Evolutionary conservation across 2,113 vertebrate genomes (phyloP).

Genomic region (Hypomesus transpacificus): DNA sequence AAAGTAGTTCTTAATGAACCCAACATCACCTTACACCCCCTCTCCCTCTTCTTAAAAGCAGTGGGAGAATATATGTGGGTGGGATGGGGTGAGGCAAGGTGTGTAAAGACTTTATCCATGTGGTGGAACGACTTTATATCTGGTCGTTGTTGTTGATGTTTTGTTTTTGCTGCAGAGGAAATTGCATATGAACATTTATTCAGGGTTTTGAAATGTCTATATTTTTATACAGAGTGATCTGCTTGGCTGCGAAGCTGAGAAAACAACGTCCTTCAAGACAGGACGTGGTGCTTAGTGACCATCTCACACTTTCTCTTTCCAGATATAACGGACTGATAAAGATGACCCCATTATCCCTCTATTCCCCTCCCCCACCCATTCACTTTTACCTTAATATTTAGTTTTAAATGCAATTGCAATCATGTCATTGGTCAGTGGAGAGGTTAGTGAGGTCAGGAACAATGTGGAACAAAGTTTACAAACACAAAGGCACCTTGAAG

Average conservation of each 20-base stretch:
- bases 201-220: slow-evolving; percentile 75
- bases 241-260: slow-evolving; percentile 67
- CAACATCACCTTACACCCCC: slow-evolving; percentile 1
- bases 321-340: slow-evolving; percentile 38
- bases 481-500: slow-evolving; percentile 51
- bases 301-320: slow-evolving; percentile 54
- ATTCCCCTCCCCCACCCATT: slow-evolving; percentile 54
- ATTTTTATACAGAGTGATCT: slow-evolving; percentile 75
- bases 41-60: slow-evolving; percentile 24
- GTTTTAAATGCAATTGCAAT: slow-evolving; percentile 42
- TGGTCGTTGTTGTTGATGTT: slow-evolving; percentile 34
- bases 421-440: slow-evolving; percentile 37
- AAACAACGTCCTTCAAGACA: slow-evolving; percentile 60
- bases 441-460: slow-evolving; percentile 31
- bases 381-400: slow-evolving; percentile 48
- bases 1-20: slow-evolving; percentile 46
- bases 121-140: slow-evolving; percentile 61
- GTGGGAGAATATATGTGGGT: slow-evolving; percentile 44
- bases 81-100: slow-evolving; percentile 41
- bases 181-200: slow-evolving; percentile 68
- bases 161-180: slow-evolving; percentile 61
- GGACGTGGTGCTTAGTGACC: slow-evolving; percentile 60
- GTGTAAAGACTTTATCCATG: slow-evolving; percentile 33
- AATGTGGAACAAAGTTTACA: slow-evolving; percentile 49
- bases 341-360: slow-evolving; percentile 19